Base-by-base conservation (phyloP, 2,888 invertebrate genomes). In the Mythimna vitellina region DNA sequence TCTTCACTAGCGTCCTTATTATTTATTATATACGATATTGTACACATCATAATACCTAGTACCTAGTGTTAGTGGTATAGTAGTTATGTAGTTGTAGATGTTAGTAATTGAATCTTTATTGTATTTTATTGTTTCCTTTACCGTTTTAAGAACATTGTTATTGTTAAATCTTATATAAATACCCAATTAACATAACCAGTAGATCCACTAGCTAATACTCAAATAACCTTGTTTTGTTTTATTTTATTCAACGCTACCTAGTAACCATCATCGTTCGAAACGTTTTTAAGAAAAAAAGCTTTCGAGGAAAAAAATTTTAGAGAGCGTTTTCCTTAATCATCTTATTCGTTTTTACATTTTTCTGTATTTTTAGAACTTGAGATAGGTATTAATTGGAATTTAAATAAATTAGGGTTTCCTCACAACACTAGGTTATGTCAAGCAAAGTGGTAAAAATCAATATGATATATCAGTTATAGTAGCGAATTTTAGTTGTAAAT, bases 141-240 rank as follows among this genome's bases (percentile, higher is more conserved):
- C 14, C 42, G 14, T 14, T 42, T 14, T 42, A 14, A 71, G 32
- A 32, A n/a, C 3, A 17, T 20, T 46, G n/a, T 56, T 46, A 49
- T 74, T 74, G 22, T 74, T n/a, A 60, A 3, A 14, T 38, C 3
- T 22, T 7, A 14, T 3, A 35, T 35, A 25, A 63, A 35, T 3
- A 10, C 9, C 20, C 20, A 7, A 46, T 46, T 64, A 54, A 46
- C 65, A 56, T 65, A 56, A 46, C 49, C 38, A 20, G 29, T 65
- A 14, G 25, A 46, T 42, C n/a, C 35, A 56, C 54, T 49, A 25
- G 25, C 12, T 54, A 54, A 25, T 4, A 42, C 29, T 32, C n/a
- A 17, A 38, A 22, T 0, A 35, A 22, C 56, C 29, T 35, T 29
- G 54, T 64, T 35, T 10, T 25, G 75, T 61, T 22, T 29, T 32